A percentile compares a stretch with the other conserved stretches of the same genome.
Conservation (phyloP, 2,888 invertebrate genomes). For the Tipula lateralis region DNA sequence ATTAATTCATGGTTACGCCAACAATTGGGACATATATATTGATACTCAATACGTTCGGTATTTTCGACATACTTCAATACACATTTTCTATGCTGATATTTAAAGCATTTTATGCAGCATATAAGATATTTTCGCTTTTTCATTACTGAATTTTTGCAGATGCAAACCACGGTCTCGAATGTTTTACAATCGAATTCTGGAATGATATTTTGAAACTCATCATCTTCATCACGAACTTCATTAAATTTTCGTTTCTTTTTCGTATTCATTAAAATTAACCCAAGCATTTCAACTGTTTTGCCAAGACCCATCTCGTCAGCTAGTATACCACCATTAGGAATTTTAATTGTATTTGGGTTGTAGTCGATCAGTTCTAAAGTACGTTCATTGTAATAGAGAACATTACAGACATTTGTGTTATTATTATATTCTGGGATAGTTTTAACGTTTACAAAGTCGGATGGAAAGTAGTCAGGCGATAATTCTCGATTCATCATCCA, state of each 20-base stretch:
- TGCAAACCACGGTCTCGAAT: conserved; percentile 39
- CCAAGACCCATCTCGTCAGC: conserved; percentile 81
- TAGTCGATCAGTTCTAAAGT: conserved; percentile 36
- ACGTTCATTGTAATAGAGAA: conserved; percentile 42
- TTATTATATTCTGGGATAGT: conserved; percentile 29
- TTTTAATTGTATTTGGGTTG: conserved; percentile 44
- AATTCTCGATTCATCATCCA: conserved; percentile 66
- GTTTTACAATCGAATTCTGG: not conserved
- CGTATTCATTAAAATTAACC: conserved; percentile 58
- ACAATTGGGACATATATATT: conserved; percentile 63
- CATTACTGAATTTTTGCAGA: conserved; percentile 49
- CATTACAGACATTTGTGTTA: conserved; percentile 37
- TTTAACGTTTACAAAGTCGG: conserved; percentile 27
- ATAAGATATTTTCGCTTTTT: too few relatives aligned
- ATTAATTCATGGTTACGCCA: conserved; percentile 48
- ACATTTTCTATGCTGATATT: conserved; percentile 61
- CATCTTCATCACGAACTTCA: conserved; percentile 29
- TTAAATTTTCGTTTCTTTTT: conserved; percentile 35
- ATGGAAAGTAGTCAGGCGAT: conserved; percentile 30
- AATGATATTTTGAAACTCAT: not conserved
- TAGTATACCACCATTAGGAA: conserved; percentile 63
- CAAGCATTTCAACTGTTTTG: conserved; percentile 71
- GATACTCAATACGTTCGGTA: conserved; percentile 43
- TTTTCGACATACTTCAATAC: conserved; percentile 47
- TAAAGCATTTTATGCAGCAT: conserved; percentile 55